Base-by-base conservation (phyloP, 2,113 vertebrate genomes). In the rabbit (Oryctolagus cuniculus) region DNA sequence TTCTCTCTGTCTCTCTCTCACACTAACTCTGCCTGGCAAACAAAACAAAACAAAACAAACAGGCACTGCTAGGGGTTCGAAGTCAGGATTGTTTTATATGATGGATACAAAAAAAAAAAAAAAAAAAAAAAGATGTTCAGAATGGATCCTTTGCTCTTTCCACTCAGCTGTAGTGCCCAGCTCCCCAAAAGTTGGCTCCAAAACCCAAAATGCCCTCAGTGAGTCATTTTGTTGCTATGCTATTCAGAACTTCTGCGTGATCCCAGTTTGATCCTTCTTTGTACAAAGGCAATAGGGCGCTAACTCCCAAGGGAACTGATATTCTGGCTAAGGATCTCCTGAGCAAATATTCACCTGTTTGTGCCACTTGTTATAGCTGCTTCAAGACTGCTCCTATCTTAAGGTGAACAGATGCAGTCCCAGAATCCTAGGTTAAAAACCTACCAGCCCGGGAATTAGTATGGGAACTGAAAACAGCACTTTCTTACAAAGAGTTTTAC, bases 211-310 rank as follows among this genome's bases (percentile, higher is more conserved):
- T 53, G 21, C 44, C 81, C 15, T 91, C 66, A 93, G 1, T 73
- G 84, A 93, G 51, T 90, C 70, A 78, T 81, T 36, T n/a, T 81
- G 49, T 69, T 74, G 6, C 7, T 10, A 61, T 81, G 61, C 31
- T 87, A 81, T 90, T 96, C 36, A 88, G 38, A 73, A 36, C 12
- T 89, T 85, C 44, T 80, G 12, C 15, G 38, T 80, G 25, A 80
- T 70, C 44, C 63, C n/a, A 85, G 58, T 69, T 66, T 90, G 72
- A 53, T 87, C 29, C n/a, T 31, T 89, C 44, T 87, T 94, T 94
- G 66, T 73, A 27, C 83, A 89, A n/a, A 95, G 25, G 38, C n/a
- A 94, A 77, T 13, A 87, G 12, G 13, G 51, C 25, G 89, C n/a
- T 89, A 82, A 88, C 64, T 84, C 34, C 63, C 80, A 21, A 34